phyloP scores from a whole-genome alignment of 2,888 invertebrate species.

The Scotopteryx bipunctaria region DNA sequence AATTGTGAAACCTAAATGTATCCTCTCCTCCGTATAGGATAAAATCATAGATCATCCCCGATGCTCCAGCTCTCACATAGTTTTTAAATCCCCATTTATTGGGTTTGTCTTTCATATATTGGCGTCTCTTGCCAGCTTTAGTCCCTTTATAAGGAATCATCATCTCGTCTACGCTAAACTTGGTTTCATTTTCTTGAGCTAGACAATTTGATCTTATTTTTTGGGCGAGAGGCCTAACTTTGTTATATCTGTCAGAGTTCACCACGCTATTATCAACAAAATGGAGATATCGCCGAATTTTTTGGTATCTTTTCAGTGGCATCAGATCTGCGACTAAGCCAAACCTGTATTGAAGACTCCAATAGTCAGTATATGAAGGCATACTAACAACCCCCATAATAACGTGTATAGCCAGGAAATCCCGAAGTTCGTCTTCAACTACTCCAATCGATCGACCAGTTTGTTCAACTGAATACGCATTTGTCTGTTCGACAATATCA shows the following conservation, averaged over 20 bases:
- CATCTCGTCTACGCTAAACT: constrained; percentile 21
- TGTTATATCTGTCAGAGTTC: constrained; percentile 13
- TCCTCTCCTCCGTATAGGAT: constrained; percentile 22
- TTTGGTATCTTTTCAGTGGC: constrained; percentile 18
- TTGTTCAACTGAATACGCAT: too few species aligned
- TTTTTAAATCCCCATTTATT: constrained; percentile 55
- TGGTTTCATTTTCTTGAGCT: constrained; percentile 1
- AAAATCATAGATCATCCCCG: constrained; percentile 46
- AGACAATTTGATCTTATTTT: constrained; percentile 16
- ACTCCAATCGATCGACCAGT: constrained; percentile 11
- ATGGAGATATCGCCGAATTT: constrained; percentile 9
- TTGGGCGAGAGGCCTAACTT: constrained; percentile 6
- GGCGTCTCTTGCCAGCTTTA: constrained; percentile 46
- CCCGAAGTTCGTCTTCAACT: constrained; percentile 1
- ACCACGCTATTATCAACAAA: too few species aligned
- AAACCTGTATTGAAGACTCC: constrained; percentile 4
- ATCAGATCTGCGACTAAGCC: constrained; percentile 12
- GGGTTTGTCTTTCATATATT: constrained; percentile 53
- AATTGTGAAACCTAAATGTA: constrained; percentile 17
- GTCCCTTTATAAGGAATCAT: constrained; percentile 21
- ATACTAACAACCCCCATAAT: constrained; percentile 16
- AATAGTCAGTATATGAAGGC: constrained; percentile 17
- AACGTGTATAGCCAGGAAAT: constrained; percentile 15
- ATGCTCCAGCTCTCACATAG: constrained; percentile 48
- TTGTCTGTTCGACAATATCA: constrained; percentile 17